phyloP scores from a whole-genome alignment of 2,888 invertebrate genomes.

The Candidula unifasciata region DNA sequence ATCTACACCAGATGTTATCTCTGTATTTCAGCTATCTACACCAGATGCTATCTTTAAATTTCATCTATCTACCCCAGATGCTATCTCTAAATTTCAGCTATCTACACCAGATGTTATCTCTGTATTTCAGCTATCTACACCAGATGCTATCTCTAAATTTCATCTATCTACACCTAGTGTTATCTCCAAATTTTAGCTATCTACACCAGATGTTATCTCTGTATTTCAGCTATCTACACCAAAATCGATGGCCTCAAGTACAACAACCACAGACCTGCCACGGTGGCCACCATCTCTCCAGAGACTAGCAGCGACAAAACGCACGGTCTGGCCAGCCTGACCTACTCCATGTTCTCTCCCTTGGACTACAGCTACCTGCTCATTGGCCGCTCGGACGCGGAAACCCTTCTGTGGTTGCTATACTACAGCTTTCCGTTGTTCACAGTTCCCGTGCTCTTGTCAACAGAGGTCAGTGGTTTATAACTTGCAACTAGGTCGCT shows the following conservation, averaged over 20 bases:
- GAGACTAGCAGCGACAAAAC: neutral
- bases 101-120: too few relatives aligned
- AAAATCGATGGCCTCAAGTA: neutral
- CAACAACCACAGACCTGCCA: neutral
- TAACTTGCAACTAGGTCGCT: neutral
- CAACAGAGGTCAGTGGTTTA: conserved; percentile 24
- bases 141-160: too few relatives aligned
- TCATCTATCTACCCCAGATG: too few relatives aligned
- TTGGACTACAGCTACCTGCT: conserved; percentile 17
- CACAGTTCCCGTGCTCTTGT: conserved; percentile 13
- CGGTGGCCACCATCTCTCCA: neutral
- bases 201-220: too few relatives aligned
- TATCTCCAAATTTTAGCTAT: too few relatives aligned
- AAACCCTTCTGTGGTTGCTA: neutral
- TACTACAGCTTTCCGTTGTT: conserved; percentile 25
- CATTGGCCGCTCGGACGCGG: conserved; percentile 13
- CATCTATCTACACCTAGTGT: too few relatives aligned
- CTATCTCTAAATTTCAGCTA: too few relatives aligned
- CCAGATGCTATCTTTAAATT: too few relatives aligned
- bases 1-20: too few relatives aligned
- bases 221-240: neutral
- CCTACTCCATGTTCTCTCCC: neutral
- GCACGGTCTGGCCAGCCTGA: neutral
- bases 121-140: too few relatives aligned
- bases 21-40: too few relatives aligned